Conservation (phyloP, 1,140 invertebrate species). For the Geopemphigus sp. region DNA sequence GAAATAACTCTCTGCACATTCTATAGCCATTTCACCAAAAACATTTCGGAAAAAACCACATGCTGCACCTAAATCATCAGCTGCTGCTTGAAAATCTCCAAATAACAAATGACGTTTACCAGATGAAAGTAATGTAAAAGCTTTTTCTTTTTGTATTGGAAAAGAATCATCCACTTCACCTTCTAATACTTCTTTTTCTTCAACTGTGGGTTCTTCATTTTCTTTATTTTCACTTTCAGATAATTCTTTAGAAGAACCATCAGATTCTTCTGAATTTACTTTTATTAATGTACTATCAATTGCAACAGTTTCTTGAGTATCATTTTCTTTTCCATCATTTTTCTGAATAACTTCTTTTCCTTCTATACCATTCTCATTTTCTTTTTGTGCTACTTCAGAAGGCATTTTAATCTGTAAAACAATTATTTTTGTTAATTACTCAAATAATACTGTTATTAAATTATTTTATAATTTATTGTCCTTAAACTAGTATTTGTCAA, state of each 20-base stretch:
- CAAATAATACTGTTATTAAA: too few relatives aligned
- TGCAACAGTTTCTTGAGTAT: not conserved
- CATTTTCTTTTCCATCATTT: conserved; percentile 19
- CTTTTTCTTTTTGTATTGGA: conserved; percentile 19
- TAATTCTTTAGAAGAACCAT: conserved; percentile 25
- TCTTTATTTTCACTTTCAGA: conserved; percentile 40
- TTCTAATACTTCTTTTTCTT: conserved; percentile 29
- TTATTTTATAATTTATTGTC: too few relatives aligned
- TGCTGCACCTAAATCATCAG: conserved; percentile 70
- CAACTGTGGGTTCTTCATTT: conserved; percentile 33
- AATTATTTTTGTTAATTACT: not conserved
- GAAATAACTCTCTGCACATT: conserved; percentile 81
- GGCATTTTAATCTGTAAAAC: conserved; percentile 37
- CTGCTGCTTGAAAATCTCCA: conserved; percentile 75
- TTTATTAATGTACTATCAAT: not conserved
- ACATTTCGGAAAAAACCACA: conserved; percentile 68
- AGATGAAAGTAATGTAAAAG: conserved; percentile 29
- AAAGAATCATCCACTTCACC: conserved; percentile 29
- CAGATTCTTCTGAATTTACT: conserved; percentile 4
- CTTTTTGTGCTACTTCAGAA: conserved; percentile 35
- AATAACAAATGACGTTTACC: conserved; percentile 62
- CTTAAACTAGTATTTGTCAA: too few relatives aligned
- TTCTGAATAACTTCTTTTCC: not conserved
- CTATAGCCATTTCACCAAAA: conserved; percentile 73
- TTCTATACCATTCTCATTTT: not conserved